phyloP scores from a whole-genome alignment of 2,113 vertebrate species.

The Silurus asotus region DNA sequence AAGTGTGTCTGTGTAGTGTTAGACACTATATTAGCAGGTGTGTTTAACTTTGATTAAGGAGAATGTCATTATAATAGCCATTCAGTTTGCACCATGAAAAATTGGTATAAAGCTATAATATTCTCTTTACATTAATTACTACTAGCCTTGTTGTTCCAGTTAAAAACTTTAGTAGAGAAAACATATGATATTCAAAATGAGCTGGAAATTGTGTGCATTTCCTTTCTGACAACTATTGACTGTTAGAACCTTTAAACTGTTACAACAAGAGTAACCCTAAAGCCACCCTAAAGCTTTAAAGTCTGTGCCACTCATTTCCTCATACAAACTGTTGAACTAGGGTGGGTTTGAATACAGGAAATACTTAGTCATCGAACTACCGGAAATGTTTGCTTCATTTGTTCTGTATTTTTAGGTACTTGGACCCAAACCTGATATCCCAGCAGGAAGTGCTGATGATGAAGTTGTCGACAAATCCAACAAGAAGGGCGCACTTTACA shows the following conservation, averaged over 20 bases:
- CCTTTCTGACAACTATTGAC: not conserved
- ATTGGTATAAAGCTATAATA: not conserved
- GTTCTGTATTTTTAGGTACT: slow-evolving; percentile 63
- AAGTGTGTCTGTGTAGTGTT: not conserved
- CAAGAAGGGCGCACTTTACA: slow-evolving; percentile 61
- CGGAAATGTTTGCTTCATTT: slow-evolving; percentile 20
- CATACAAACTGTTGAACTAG: not conserved
- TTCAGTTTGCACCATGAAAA: not conserved
- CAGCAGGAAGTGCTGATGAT: slow-evolving; percentile 58
- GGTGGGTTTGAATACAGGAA: not conserved
- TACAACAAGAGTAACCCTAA: not conserved
- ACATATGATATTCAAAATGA: not conserved
- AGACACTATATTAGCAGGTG: not conserved
- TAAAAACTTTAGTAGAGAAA: not conserved
- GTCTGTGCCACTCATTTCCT: not conserved
- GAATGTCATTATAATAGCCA: not conserved
- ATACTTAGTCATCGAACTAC: not conserved
- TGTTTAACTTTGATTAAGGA: not conserved
- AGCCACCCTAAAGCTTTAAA: not conserved
- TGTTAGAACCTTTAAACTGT: not conserved
- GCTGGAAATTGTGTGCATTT: not conserved
- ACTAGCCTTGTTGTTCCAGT: not conserved
- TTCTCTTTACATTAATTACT: not conserved
- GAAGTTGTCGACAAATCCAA: slow-evolving; percentile 24
- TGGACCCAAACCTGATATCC: slow-evolving; percentile 64